Evolutionary conservation across 2,797 vertebrate genomes (phyloP).

Genomic region (Trichosurus vulpecula): DNA sequence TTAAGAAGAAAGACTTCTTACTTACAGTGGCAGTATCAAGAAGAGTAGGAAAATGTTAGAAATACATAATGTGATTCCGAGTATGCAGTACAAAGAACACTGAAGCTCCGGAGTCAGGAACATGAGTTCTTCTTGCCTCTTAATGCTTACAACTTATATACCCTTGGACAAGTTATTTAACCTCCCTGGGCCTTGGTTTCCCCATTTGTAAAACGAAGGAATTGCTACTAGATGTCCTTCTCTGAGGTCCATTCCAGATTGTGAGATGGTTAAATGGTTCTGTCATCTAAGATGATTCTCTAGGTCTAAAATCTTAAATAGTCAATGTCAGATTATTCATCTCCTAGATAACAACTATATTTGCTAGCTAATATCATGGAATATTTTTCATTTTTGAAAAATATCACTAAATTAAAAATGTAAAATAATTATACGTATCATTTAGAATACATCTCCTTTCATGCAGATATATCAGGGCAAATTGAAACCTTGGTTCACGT

Average conservation of each 20-base stretch:
- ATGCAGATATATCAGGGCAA: not conserved
- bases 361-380: not conserved
- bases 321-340: not conserved
- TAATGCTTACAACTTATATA: not conserved
- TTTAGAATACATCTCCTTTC: not conserved
- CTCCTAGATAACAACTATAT: not conserved
- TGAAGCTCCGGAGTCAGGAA: not conserved
- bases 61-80: not conserved
- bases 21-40: not conserved
- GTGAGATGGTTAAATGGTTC: not conserved
- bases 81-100: not conserved
- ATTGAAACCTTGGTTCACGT: not conserved
- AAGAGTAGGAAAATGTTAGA: not conserved
- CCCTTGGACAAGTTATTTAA: not conserved
- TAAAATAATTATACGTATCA: not conserved
- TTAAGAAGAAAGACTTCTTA: conserved; percentile 1
- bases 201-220: not conserved
- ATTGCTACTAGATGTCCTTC: not conserved
- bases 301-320: not conserved
- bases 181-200: not conserved
- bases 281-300: not conserved
- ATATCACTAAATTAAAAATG: not conserved
- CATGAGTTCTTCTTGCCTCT: not conserved
- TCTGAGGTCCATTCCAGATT: not conserved
- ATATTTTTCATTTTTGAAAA: not conserved